These are phyloP conservation scores for Sinhomidia bicolor DNA, from an alignment of 2,888 invertebrate genomes.

Conservation along the genomic window DNA sequence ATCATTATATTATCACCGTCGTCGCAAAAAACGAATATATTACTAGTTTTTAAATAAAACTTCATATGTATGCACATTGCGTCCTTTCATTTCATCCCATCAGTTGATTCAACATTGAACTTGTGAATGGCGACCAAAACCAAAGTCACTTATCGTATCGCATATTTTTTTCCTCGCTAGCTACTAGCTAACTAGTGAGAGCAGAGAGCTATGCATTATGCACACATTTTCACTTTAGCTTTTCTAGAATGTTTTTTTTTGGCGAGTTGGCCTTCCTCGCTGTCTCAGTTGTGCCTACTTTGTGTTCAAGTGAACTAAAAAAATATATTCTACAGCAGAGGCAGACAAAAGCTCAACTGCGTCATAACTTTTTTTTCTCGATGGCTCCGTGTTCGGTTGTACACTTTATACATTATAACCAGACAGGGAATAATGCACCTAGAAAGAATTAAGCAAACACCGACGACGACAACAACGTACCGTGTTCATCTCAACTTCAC, in stretches of 20 bases:
- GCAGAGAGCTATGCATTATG: too few relatives aligned
- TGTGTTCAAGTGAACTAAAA: conserved; percentile 2
- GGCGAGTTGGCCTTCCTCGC: neutral
- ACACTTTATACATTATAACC: neutral
- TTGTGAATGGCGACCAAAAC: conserved; percentile 35
- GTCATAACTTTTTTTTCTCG: conserved; percentile 21
- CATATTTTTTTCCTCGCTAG: neutral
- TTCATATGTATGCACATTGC: neutral
- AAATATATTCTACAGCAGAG: too few relatives aligned
- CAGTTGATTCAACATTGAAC: conserved; percentile 33
- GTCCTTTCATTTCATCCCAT: neutral
- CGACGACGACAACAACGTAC: neutral
- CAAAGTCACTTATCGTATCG: neutral
- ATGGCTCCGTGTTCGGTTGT: neutral
- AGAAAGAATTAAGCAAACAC: neutral
- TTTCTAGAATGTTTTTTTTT: neutral
- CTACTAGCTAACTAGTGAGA: too few relatives aligned
- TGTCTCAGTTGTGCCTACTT: neutral
- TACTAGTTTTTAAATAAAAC: neutral
- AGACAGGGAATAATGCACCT: neutral
- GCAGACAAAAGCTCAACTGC: conserved; percentile 19
- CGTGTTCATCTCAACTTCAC: conserved; percentile 21
- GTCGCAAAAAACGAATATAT: neutral
- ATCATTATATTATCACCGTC: neutral
- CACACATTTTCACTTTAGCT: conserved; percentile 13